Conservation (phyloP, 2,888 invertebrate genomes). For the Ochropleura leucogaster region DNA sequence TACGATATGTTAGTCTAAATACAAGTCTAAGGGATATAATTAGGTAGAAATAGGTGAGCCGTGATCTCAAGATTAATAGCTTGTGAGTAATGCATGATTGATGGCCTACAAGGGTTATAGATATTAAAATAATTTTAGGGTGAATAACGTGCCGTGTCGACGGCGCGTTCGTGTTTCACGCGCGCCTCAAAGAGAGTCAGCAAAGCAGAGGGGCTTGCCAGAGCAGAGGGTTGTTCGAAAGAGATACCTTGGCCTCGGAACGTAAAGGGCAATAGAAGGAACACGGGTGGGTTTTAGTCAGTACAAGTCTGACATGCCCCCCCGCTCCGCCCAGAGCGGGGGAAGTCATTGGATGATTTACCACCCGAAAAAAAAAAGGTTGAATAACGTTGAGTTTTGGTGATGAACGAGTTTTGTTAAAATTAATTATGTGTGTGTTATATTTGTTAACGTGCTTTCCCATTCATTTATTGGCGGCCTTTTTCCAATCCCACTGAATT, state of each 20-base stretch:
- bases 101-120: constrained; percentile 63
- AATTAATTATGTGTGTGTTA: constrained; percentile 17
- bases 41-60: constrained; percentile 79
- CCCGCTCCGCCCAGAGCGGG: too few species aligned
- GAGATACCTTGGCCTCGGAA: too few species aligned
- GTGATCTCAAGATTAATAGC: constrained; percentile 78
- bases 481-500: not conserved
- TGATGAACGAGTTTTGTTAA: constrained; percentile 32
- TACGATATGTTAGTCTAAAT: constrained; percentile 67
- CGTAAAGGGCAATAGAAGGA: too few species aligned
- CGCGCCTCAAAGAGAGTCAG: too few species aligned
- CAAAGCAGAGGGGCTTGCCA: too few species aligned
- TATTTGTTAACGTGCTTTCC: not conserved
- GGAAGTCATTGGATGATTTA: too few species aligned
- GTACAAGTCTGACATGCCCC: too few species aligned
- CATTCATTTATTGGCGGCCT: not conserved
- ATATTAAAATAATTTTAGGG: constrained; percentile 57
- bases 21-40: constrained; percentile 70
- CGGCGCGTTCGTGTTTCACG: too few species aligned
- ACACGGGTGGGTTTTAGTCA: too few species aligned
- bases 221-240: too few species aligned
- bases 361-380: too few species aligned
- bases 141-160: constrained; percentile 31
- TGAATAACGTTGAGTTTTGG: constrained; percentile 28
- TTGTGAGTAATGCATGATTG: constrained; percentile 70